Evolutionary conservation across 2,113 vertebrate species (phyloP).

Genomic region (Platanista minor): DNA sequence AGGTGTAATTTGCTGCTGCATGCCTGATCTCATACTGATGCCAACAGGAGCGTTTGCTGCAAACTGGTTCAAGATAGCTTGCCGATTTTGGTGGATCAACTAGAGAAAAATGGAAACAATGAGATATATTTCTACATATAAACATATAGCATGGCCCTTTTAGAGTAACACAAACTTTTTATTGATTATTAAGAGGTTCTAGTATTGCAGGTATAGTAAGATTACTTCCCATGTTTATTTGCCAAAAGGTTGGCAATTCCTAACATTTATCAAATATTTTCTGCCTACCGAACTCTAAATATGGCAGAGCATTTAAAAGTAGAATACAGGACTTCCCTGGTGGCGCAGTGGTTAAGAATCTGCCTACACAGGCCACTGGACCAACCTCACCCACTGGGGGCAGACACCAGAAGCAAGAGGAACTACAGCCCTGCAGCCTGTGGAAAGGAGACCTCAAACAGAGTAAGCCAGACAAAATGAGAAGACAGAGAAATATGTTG

Average conservation of each 20-base stretch:
- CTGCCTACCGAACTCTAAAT: not conserved
- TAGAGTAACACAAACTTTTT: constrained; percentile 2
- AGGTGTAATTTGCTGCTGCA: constrained; percentile 88
- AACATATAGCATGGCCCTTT: not conserved
- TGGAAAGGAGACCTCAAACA: no score
- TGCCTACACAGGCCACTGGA: no score
- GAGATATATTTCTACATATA: not conserved
- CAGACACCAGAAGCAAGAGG: no score
- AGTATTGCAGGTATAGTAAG: not conserved
- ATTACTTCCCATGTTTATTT: constrained; percentile 14
- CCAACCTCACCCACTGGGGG: no score
- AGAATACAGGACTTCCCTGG: not conserved
- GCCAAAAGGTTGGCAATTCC: not conserved
- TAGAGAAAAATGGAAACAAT: constrained; percentile 53
- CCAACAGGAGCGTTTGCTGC: constrained; percentile 85
- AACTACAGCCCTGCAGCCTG: no score
- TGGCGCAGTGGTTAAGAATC: no score
- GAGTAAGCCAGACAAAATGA: no score
- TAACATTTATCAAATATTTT: not conserved
- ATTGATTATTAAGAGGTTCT: constrained; percentile 20
- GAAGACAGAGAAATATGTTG: no score
- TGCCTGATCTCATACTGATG: constrained; percentile 86
- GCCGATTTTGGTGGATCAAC: constrained; percentile 89
- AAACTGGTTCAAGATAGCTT: constrained; percentile 89
- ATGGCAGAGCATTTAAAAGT: not conserved